Base-by-base conservation (phyloP, 2,797 vertebrate genomes). In the Pangasius macronema region DNA sequence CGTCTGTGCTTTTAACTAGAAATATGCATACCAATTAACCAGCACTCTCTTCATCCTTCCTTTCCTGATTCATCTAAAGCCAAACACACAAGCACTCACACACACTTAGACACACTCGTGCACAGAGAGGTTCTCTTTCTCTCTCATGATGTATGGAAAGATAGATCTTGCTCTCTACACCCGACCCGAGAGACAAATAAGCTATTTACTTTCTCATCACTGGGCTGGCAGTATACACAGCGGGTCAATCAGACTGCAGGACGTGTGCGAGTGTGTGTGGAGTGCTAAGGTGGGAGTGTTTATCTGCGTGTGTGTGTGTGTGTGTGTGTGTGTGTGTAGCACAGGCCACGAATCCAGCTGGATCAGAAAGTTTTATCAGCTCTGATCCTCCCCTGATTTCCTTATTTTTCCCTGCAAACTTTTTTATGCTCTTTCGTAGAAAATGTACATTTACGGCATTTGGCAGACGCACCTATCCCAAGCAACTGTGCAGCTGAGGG, bases 201-300 rank as follows among this genome's bases (percentile, higher is more conserved):
- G 89, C 85, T 81, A 87, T 90, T 88, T 88, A 88, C 67, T 90
- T 90, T 89, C 88, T 81, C 89, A 88, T 85, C 83, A 87, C 88
- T 68, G 33, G 75, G 75, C 82, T 79, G 86, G 77, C 42, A 77
- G 76, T 39, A 42, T 86, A 86, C 85, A 80, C 85, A 51, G 83
- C 57, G 46, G 84, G 82, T 87, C 89, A 88, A 85, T 89, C 88
- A 86, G 83, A 84, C 36, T 68, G 83, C 70, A 33, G 55, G 61
- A 82, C 55, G 57, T 39, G 76, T 77, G 76, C 3, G 68, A 81
- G 83, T 51, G 83, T 72, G 86, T 65, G 57, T 3, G 22, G 51
- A 39, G 63, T 27, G 75, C 16, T 49, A 49, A 75, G 80, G 24
- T 67, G 59, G 24, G 53, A 84, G 63, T 30, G 33, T 86, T 84